phyloP scores from a whole-genome alignment of 1,140 invertebrate species.

The Apis mellifera region DNA sequence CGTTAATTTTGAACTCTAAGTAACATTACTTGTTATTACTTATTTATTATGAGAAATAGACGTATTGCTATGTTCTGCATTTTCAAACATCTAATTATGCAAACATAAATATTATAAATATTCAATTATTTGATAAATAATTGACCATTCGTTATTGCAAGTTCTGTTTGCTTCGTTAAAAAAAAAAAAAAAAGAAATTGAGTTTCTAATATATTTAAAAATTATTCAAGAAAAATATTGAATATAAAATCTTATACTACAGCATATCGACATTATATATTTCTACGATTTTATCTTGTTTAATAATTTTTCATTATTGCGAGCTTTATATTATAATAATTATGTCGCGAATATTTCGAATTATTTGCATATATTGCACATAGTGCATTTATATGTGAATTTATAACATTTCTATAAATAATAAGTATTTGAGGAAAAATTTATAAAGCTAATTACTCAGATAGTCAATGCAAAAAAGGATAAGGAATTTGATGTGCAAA shows the following conservation, averaged over 20 bases:
- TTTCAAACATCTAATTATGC: background rate
- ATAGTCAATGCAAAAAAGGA: background rate
- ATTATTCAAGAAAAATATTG: background rate
- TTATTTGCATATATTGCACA: constrained; percentile 4
- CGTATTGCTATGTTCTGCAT: background rate
- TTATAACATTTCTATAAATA: constrained; percentile 6
- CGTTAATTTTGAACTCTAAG: background rate
- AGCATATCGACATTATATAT: constrained; percentile 8
- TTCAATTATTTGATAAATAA: background rate
- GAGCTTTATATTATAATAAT: constrained; percentile 20
- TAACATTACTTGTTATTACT: background rate
- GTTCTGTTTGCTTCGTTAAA: background rate
- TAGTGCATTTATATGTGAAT: background rate
- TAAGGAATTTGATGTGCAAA: background rate
- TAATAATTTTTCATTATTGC: background rate
- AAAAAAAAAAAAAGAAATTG: no score
- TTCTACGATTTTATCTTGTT: background rate
- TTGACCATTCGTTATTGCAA: background rate
- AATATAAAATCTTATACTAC: background rate
- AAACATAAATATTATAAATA: background rate
- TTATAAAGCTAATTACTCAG: constrained; percentile 13
- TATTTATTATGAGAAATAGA: background rate
- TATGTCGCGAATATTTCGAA: background rate
- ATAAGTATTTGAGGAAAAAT: constrained; percentile 6
- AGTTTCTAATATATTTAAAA: no score